A percentile compares a stretch with the other conserved stretches of the same genome.
Conservation (phyloP, 2,888 invertebrate species). For the Lasioglossum villosulum region DNA sequence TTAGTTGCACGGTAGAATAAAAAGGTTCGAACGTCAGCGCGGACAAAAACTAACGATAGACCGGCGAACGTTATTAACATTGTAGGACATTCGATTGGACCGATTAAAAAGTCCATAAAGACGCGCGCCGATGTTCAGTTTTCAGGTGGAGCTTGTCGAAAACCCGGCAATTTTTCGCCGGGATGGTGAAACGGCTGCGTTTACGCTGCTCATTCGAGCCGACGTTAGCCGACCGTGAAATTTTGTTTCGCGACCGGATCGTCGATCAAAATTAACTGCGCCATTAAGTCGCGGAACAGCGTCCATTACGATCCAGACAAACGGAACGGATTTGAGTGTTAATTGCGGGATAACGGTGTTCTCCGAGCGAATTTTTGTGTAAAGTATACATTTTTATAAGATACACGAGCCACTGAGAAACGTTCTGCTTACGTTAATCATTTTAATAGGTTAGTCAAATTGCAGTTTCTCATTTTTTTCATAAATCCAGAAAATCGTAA, state of each 20-base stretch:
- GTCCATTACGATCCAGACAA: conserved; percentile 11
- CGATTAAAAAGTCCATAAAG: not conserved
- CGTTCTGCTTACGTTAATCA: too few species aligned
- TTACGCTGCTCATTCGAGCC: conserved; percentile 36
- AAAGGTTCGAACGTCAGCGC: not conserved
- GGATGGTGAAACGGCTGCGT: not conserved
- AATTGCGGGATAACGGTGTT: conserved; percentile 30
- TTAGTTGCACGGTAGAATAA: not conserved
- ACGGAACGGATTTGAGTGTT: conserved; percentile 29
- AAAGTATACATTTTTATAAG: not conserved
- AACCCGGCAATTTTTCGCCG: not conserved
- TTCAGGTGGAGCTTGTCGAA: not conserved
- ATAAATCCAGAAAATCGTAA: not conserved
- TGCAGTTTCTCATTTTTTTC: not conserved
- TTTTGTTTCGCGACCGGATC: conserved; percentile 29
- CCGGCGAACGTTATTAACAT: not conserved
- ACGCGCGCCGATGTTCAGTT: not conserved
- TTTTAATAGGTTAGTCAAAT: not conserved
- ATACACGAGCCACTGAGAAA: too few species aligned
- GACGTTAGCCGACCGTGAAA: conserved; percentile 25
- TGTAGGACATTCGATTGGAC: not conserved
- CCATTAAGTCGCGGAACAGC: conserved; percentile 25
- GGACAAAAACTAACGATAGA: not conserved
- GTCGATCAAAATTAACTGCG: conserved; percentile 49
- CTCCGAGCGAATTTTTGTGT: not conserved